phyloP scores from a whole-genome alignment of 1,140 invertebrate genomes.

The Papilio xuthus region DNA sequence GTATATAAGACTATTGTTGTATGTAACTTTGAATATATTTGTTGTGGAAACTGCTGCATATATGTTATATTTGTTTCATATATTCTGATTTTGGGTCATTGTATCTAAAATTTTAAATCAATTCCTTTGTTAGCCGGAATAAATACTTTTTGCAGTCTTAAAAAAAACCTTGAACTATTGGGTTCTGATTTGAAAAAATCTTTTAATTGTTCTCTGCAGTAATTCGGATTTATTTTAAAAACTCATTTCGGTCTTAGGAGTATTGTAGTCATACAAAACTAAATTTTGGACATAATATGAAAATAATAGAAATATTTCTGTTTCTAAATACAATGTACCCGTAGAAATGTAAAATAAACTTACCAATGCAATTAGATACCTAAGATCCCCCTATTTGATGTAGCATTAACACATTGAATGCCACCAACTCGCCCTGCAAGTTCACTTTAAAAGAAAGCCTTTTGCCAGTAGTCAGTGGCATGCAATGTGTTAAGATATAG shows the following conservation, averaged over 20 bases:
- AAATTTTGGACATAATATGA: not conserved
- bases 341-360: conserved; percentile 7
- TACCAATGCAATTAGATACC: conserved; percentile 15
- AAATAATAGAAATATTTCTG: not conserved
- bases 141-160: not conserved
- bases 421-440: not conserved
- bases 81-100: not conserved
- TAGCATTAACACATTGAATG: conserved; percentile 1
- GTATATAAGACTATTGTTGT: conserved; percentile 6
- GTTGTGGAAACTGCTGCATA: not conserved
- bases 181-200: not conserved
- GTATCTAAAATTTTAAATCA: conserved; percentile 11
- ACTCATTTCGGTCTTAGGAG: not conserved
- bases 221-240: not conserved
- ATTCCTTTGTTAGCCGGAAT: not conserved
- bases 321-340: not conserved
- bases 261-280: not conserved
- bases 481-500: not conserved
- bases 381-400: not conserved
- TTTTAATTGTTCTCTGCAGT: not conserved
- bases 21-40: not conserved
- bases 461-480: too few relatives aligned
- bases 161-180: not conserved
- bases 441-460: not conserved
- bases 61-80: not conserved